Percentiles rank a stretch among this genome's conserved stretches.
These are phyloP conservation scores for Phoxinus dragarum DNA, from an alignment of 2,797 vertebrate genomes.

Conservation along the genomic window DNA sequence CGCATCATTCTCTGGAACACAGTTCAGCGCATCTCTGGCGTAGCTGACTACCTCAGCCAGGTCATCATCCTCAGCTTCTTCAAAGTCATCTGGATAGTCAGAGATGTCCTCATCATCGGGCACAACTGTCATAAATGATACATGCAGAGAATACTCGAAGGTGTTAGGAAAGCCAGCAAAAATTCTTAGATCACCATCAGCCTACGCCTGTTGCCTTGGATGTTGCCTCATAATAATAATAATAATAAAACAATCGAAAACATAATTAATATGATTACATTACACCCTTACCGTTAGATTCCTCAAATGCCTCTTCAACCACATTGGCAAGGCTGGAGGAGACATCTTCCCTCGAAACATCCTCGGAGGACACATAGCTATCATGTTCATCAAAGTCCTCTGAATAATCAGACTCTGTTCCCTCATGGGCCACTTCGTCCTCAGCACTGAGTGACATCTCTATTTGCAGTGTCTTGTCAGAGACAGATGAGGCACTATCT, in stretches of 20 bases:
- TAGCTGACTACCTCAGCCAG: slow-evolving; percentile 61
- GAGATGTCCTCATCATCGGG: slow-evolving; percentile 58
- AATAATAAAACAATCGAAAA: slow-evolving; percentile 1
- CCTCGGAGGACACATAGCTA: slow-evolving; percentile 70
- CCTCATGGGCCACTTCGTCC: slow-evolving; percentile 58
- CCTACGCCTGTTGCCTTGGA: background rate
- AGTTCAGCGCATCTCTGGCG: slow-evolving; percentile 64
- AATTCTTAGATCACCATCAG: background rate
- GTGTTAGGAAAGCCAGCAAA: background rate
- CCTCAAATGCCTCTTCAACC: slow-evolving; percentile 59
- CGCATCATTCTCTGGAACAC: slow-evolving; percentile 60
- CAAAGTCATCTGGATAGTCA: slow-evolving; percentile 83
- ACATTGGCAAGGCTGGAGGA: slow-evolving; percentile 39
- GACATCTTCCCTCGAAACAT: slow-evolving; percentile 60
- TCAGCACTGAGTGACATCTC: background rate
- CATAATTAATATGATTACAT: background rate
- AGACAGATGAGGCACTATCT: background rate
- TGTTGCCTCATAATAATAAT: background rate
- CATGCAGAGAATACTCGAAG: background rate
- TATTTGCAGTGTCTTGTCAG: slow-evolving; percentile 15
- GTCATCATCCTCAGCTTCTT: slow-evolving; percentile 71
- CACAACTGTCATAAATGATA: slow-evolving; percentile 49
- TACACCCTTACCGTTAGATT: slow-evolving; percentile 70
- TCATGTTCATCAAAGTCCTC: slow-evolving; percentile 82
- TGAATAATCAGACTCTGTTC: slow-evolving; percentile 73